Conservation (phyloP, 2,888 invertebrate species). For the Euphydryas editha region DNA sequence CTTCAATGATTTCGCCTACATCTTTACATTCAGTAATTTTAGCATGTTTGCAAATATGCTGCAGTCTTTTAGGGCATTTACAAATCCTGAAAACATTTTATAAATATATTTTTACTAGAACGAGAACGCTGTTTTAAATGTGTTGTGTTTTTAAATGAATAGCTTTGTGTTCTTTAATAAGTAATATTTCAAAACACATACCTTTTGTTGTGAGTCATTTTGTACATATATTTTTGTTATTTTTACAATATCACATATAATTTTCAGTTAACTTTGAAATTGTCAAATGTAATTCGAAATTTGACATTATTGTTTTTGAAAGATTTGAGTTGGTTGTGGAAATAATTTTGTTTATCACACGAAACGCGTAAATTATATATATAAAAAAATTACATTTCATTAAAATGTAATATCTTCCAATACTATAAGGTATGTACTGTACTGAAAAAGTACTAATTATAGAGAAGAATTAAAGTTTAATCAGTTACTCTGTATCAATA, state of each 20-base stretch:
- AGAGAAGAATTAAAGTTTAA: too few species aligned
- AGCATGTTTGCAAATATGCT: slow-evolving; percentile 50
- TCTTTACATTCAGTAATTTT: slow-evolving; percentile 59
- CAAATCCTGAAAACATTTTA: slow-evolving; percentile 52
- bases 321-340: slow-evolving; percentile 9
- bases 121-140: too few species aligned
- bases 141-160: too few species aligned
- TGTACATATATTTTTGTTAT: slow-evolving; percentile 30
- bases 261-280: slow-evolving; percentile 8
- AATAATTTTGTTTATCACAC: not conserved
- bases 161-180: too few species aligned
- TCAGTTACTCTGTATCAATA: too few species aligned
- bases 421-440: too few species aligned
- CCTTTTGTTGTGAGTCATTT: slow-evolving; percentile 56
- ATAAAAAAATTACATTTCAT: too few species aligned
- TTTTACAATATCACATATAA: slow-evolving; percentile 14
- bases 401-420: too few species aligned
- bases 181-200: slow-evolving; percentile 42
- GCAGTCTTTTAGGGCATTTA: slow-evolving; percentile 57
- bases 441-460: too few species aligned
- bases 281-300: slow-evolving; percentile 17
- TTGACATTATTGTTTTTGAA: slow-evolving; percentile 8
- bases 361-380: too few species aligned
- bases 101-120: not conserved
- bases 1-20: slow-evolving; percentile 66